A percentile compares a stretch with the other conserved stretches of the same genome.
Conservation (phyloP, 2,113 vertebrate species). For the Delphinus delphis region DNA sequence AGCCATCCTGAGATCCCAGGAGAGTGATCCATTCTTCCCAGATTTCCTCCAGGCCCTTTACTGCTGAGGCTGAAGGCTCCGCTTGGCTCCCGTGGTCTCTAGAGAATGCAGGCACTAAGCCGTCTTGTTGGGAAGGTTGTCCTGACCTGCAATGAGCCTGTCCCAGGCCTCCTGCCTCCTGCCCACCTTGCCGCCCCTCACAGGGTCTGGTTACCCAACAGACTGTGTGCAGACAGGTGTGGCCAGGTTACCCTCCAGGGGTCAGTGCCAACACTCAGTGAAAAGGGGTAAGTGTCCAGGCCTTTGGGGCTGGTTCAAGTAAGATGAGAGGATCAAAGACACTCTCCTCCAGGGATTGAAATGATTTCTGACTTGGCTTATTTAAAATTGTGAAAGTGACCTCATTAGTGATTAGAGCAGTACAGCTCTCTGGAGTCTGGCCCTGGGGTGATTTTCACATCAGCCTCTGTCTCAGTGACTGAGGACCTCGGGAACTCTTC, state of each 20-base stretch:
- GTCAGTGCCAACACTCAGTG: background rate
- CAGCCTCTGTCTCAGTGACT: slow-evolving; percentile 67
- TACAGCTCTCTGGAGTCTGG: background rate
- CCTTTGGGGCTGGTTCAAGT: background rate
- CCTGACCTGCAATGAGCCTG: background rate
- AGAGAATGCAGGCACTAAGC: background rate
- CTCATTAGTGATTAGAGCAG: background rate
- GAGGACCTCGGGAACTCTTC: slow-evolving; percentile 78
- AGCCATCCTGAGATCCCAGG: background rate
- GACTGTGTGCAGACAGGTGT: background rate
- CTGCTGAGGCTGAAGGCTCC: background rate
- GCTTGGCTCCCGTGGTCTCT: background rate
- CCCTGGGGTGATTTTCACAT: background rate
- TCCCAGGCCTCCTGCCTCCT: background rate
- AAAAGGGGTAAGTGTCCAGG: background rate
- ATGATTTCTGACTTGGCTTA: background rate
- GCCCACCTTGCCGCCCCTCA: background rate
- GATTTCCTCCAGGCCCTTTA: background rate
- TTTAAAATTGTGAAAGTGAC: background rate
- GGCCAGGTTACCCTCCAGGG: background rate
- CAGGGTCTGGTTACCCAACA: background rate
- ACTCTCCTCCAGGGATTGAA: background rate
- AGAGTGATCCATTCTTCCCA: background rate
- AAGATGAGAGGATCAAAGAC: background rate
- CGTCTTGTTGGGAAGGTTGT: background rate